These are phyloP conservation scores for Sander vitreus DNA, from an alignment of 2,113 vertebrate species.

Conservation along the genomic window DNA sequence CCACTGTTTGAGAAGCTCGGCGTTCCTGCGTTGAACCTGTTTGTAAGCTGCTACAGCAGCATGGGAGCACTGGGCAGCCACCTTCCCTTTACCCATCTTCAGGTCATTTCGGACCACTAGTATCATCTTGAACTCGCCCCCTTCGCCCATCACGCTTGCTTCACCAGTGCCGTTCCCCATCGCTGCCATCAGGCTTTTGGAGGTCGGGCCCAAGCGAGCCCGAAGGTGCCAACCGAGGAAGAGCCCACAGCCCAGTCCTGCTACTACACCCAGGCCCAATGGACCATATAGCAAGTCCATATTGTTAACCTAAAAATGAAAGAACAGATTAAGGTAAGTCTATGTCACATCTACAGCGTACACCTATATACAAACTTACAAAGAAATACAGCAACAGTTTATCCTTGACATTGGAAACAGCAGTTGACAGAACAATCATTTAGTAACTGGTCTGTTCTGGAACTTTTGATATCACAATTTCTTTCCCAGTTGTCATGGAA, in stretches of 20 bases:
- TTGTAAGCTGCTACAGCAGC: constrained; percentile 95
- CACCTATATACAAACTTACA: too few relatives aligned
- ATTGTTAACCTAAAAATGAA: constrained; percentile 38
- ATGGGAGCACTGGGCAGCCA: constrained; percentile 94
- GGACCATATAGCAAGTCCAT: constrained; percentile 87
- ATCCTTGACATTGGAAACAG: not conserved
- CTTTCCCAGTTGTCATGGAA: not conserved
- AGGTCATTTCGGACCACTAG: constrained; percentile 93
- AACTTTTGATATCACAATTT: not conserved
- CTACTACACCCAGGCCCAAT: constrained; percentile 79
- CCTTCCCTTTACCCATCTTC: constrained; percentile 98
- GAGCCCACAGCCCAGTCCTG: constrained; percentile 89
- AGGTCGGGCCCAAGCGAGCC: constrained; percentile 54
- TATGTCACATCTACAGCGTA: too few relatives aligned
- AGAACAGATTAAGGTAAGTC: not conserved
- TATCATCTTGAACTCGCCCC: constrained; percentile 95
- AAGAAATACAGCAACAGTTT: not conserved
- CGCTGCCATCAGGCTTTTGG: not conserved
- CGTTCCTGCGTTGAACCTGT: constrained; percentile 89
- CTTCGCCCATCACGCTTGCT: constrained; percentile 88
- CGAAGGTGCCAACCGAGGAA: constrained; percentile 91
- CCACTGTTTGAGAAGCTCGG: constrained; percentile 92
- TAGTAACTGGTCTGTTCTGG: not conserved
- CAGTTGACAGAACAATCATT: too few relatives aligned
- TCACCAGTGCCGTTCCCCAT: constrained; percentile 66